Evolutionary conservation across 2,888 invertebrate genomes (phyloP).

Genomic region (Nycteola revayana): DNA sequence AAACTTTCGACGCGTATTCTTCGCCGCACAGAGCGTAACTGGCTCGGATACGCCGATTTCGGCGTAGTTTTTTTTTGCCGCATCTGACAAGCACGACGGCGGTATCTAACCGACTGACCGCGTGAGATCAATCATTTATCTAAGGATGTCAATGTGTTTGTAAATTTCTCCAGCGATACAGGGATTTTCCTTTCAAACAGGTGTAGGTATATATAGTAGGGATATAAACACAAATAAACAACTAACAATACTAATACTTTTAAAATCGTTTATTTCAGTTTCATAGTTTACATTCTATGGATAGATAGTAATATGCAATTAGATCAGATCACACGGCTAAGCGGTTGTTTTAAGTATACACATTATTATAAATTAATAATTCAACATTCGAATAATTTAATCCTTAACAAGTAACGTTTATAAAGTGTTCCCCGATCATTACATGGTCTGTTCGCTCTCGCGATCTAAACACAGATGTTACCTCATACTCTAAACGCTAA

Average conservation of each 20-base stretch:
- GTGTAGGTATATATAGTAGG: too few species aligned
- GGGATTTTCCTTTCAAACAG: too few species aligned
- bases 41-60: too few species aligned
- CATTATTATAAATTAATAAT: conserved; percentile 72
- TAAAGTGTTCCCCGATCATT: conserved; percentile 71
- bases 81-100: too few species aligned
- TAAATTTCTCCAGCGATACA: too few species aligned
- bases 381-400: conserved; percentile 78
- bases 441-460: conserved; percentile 51
- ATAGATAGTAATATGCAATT: conserved; percentile 71
- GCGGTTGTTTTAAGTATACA: conserved; percentile 71
- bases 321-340: conserved; percentile 81
- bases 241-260: conserved; percentile 65
- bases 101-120: too few species aligned
- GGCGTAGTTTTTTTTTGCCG: too few species aligned
- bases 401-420: conserved; percentile 72
- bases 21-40: too few species aligned
- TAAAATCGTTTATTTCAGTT: conserved; percentile 74
- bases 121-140: too few species aligned
- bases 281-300: conserved; percentile 79
- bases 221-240: conserved; percentile 48
- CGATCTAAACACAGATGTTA: conserved; percentile 64
- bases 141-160: too few species aligned
- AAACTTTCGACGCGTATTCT: too few species aligned
- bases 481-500: conserved; percentile 55